Evolutionary conservation across 2,113 vertebrate species (phyloP), one percentile per base, ranked within the genome.

Genomic region (Brachyhypopomus gauderio): DNA sequence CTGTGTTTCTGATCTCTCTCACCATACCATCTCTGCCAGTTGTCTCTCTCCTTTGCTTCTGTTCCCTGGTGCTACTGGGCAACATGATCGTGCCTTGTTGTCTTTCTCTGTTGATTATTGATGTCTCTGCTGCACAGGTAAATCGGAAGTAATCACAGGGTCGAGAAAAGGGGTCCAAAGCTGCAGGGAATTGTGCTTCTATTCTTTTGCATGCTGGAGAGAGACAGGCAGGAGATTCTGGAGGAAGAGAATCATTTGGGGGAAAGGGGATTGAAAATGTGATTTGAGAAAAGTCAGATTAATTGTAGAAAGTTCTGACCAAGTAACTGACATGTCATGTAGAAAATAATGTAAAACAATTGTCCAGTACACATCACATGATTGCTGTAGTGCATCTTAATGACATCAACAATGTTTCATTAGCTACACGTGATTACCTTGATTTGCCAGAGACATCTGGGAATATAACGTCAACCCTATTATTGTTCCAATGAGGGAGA

Each of bases 121-220:
- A 20, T 73, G 71, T 82, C 77, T 91, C 88, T 71, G 91, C 85
- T 55, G 87, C 71, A 89, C 92, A 93, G 45, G 90, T 86, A 88
- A 90, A 90, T 85, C 91, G 3, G 74, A 93, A 93, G 89, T 95
- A 94, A 87, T 92, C 91, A 75, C 95, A 94, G 74, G 94, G 91
- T 70, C 89, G 59, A 3, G 83, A 82, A 88, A 96, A 93, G 25
- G 94, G 94, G 87, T 95, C 91, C 5, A 90, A 55, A 19, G 74
- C 85, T 70, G 67, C 77, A 79, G 93, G 88, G 77, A 95, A 84
- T 75, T 74, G 89, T 19, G 59, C 82, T 0, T 90, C 88, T 45
- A 86, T 90, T 84, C 66, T 41, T 71, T 84, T 82, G 83, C 93
- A 94, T 64, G 89, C 91, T 5, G 75, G 79, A 20, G 92, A 90